Conservation (phyloP, 1,140 invertebrate species). For the Trypoxylus dichotomus region DNA sequence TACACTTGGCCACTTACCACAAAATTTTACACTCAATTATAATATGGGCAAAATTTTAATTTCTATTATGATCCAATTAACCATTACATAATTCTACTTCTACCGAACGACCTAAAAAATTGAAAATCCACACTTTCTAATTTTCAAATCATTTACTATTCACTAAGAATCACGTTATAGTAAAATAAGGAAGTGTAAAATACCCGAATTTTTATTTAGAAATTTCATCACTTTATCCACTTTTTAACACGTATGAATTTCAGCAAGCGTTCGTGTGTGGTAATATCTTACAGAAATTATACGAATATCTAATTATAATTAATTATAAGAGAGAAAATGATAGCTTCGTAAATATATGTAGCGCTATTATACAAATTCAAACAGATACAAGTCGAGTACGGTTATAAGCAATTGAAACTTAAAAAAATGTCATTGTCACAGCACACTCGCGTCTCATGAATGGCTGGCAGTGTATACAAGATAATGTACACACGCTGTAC, state of each 20-base stretch:
- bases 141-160: constrained; percentile 5
- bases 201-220: not conserved
- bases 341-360: too few species aligned
- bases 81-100: not conserved
- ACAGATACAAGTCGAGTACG: not conserved
- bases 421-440: not conserved
- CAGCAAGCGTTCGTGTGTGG: not conserved
- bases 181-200: constrained; percentile 1
- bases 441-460: not conserved
- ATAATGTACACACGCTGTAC: not conserved
- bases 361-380: not conserved
- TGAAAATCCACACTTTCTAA: not conserved
- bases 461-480: not conserved
- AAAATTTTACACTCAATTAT: too few species aligned
- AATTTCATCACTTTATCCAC: not conserved
- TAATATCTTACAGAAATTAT: not conserved
- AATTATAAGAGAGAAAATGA: too few species aligned
- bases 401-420: not conserved
- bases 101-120: not conserved
- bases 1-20: too few species aligned
- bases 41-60: not conserved
- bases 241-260: not conserved
- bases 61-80: not conserved
- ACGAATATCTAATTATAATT: not conserved
- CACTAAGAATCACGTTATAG: not conserved